These are phyloP conservation scores for Drosophila mauritiana DNA, from an alignment of 1,140 invertebrate genomes.

Conservation along the genomic window DNA sequence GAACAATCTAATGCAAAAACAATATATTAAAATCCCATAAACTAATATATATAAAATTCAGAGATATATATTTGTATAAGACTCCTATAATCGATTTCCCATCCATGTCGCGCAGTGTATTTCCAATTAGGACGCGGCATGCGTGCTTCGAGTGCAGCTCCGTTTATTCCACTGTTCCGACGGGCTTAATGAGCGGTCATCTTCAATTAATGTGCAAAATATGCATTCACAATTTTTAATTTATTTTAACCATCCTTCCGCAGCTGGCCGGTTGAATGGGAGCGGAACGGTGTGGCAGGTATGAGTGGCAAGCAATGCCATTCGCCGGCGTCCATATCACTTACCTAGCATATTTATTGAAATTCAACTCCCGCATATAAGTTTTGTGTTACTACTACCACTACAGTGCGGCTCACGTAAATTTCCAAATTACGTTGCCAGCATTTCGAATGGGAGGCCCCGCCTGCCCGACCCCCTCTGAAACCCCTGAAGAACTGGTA, in stretches of 20 bases:
- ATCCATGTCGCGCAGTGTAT: constrained; percentile 21
- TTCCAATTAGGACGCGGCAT: constrained; percentile 52
- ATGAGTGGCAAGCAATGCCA: constrained; percentile 3
- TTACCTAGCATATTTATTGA: constrained; percentile 80
- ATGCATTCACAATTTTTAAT: constrained; percentile 56
- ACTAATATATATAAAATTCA: no score
- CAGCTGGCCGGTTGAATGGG: background rate
- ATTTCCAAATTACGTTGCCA: constrained; percentile 74
- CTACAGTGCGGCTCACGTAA: constrained; percentile 54
- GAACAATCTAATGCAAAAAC: no score
- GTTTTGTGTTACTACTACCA: constrained; percentile 63
- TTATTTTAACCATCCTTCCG: constrained; percentile 40
- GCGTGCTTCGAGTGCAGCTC: constrained; percentile 54
- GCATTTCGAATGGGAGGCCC: constrained; percentile 61
- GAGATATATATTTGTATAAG: no score
- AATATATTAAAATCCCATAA: no score
- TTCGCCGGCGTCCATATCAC: constrained; percentile 22
- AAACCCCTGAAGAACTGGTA: constrained; percentile 16
- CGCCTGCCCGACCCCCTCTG: background rate
- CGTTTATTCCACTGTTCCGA: constrained; percentile 53
- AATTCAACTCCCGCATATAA: constrained; percentile 72
- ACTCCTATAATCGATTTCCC: no score
- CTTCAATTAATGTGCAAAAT: constrained; percentile 67
- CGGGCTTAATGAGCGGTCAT: constrained; percentile 60
- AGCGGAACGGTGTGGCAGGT: background rate